Evolutionary conservation across 2,888 invertebrate species (phyloP).

Genomic region (Himalopsyche kuldschensis): DNA sequence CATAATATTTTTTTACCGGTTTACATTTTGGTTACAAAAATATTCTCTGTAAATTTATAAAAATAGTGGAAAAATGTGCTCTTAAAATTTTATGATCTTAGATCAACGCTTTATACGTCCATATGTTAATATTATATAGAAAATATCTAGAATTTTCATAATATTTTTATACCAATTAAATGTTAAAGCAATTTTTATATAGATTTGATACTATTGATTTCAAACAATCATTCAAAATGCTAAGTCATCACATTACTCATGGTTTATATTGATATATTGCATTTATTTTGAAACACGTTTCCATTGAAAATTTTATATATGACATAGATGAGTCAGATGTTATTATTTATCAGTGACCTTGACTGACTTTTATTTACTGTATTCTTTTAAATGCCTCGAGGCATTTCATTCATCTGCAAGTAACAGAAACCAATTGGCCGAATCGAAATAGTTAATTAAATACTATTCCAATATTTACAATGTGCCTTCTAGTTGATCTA

Average conservation of each 20-base stretch:
- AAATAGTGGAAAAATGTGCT: not conserved
- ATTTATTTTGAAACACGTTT: not conserved
- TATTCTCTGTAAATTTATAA: not conserved
- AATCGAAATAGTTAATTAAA: too few species aligned
- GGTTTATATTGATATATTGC: not conserved
- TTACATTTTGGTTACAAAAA: not conserved
- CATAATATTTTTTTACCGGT: not conserved
- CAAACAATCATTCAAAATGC: not conserved
- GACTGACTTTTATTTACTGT: too few species aligned
- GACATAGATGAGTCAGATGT: too few species aligned
- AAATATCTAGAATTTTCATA: not conserved
- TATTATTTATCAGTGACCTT: too few species aligned
- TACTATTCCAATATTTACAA: not conserved
- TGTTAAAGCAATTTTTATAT: not conserved
- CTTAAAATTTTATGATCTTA: not conserved
- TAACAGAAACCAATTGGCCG: too few species aligned
- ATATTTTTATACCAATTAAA: not conserved
- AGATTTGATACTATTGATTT: not conserved
- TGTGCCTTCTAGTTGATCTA: not conserved
- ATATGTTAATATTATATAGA: not conserved
- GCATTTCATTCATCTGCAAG: too few species aligned
- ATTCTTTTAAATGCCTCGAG: too few species aligned
- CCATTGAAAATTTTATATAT: not conserved
- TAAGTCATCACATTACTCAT: not conserved
- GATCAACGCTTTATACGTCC: conserved; percentile 2